Base-by-base conservation (phyloP, 2,113 vertebrate genomes). In the Numida meleagris region DNA sequence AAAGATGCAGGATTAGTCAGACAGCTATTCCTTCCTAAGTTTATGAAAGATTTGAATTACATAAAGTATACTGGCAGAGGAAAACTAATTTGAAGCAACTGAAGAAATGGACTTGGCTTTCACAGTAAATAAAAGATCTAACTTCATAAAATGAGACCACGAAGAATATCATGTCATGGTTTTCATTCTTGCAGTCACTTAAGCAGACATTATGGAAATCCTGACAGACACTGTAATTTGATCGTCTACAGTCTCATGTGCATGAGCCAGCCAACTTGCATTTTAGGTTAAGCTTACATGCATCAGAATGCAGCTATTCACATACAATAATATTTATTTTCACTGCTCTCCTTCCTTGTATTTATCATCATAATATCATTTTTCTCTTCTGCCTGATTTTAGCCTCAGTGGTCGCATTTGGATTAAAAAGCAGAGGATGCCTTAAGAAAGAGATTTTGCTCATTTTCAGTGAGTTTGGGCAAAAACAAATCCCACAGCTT, bases 321-420 rank as follows among this genome's bases (percentile, higher is more conserved):
- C 57, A 31, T 81, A 90, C 10, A 75, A 82, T 71, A 70, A 74
- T 83, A 81, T 67, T 86, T 94, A 77, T 88, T 93, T 91, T 91
- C 42, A 50, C 55, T 50, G 14, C 58, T 70, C 18, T 71, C 45
- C 61, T 80, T 21, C 42, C 45, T 66, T 74, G 3, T 51, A 77
- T 90, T 95, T 94, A 88, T 91, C 42, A 85, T 73, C 45, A 70
- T 51, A 74, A 50, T 87, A 85, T 31, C 5, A 76, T 85, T 95
- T 88, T 82, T 94, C 42, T 86, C 91, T 66, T 33, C 59, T 86
- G 65, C 13, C 50, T 83, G n/a, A 53, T 77, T 38, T 86, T 90
- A 88, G 63, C 21, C 45, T 80, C 55, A 50, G 50, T 51, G 55
- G 46, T 27, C 88, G 42, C 38, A 43, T 50, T 88, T 78, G 19